Conservation (phyloP, 2,113 vertebrate species). For the Scomber colias region DNA sequence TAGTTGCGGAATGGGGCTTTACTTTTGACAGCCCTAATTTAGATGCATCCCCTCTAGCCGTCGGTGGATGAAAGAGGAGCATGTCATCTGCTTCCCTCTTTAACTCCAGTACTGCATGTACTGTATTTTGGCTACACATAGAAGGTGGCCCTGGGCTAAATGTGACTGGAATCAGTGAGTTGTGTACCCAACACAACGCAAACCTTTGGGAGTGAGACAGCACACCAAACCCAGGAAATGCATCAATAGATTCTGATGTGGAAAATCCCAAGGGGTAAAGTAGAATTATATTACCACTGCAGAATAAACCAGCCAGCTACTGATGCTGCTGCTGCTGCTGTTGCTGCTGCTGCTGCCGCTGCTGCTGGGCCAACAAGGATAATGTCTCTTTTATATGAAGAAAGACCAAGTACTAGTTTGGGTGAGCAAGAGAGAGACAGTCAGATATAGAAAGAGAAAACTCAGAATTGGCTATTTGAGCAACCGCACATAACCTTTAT, state of each 20-base stretch:
- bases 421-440: not conserved
- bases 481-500: not conserved
- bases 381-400: conserved; percentile 21
- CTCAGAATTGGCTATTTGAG: not conserved
- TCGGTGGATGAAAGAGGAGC: conserved; percentile 56
- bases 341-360: conserved; percentile 38
- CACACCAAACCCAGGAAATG: conserved; percentile 51
- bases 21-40: conserved; percentile 58
- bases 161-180: conserved; percentile 67
- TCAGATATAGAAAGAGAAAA: not conserved
- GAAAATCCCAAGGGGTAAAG: conserved; percentile 56
- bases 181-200: conserved; percentile 64
- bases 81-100: conserved; percentile 54
- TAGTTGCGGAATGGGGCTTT: conserved; percentile 14
- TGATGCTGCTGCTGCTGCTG: conserved; percentile 42
- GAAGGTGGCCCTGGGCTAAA: conserved; percentile 58
- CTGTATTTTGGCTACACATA: conserved; percentile 61
- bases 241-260: conserved; percentile 63
- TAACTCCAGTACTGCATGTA: conserved; percentile 50
- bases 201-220: conserved; percentile 59
- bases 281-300: conserved; percentile 62
- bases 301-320: conserved; percentile 49
- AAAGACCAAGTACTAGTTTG: not conserved
- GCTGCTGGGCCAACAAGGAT: conserved; percentile 3
- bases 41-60: conserved; percentile 57